Evolutionary conservation across 2,888 invertebrate species (phyloP).

Genomic region (Mythimna loreyi): DNA sequence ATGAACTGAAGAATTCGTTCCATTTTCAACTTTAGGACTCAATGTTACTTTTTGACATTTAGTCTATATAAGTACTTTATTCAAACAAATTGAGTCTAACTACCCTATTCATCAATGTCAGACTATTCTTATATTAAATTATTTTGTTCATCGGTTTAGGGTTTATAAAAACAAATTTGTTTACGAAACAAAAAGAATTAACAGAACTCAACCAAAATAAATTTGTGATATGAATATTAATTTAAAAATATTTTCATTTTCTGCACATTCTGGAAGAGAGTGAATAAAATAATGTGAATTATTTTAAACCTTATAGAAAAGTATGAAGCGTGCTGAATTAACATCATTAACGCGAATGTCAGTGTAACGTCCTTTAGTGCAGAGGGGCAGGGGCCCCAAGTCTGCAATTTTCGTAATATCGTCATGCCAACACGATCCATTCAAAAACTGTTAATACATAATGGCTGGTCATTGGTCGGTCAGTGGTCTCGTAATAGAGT

Average conservation of each 20-base stretch:
- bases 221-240: too few species aligned
- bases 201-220: neutral
- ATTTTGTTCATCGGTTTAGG: neutral
- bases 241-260: neutral
- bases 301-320: neutral
- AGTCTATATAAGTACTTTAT: too few species aligned
- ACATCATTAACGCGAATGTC: slow-evolving; percentile 5
- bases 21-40: too few species aligned
- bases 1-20: too few species aligned
- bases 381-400: too few species aligned
- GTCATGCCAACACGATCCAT: too few species aligned
- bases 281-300: slow-evolving; percentile 1
- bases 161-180: neutral
- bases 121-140: neutral
- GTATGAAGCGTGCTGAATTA: slow-evolving; percentile 8
- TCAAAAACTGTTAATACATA: too few species aligned
- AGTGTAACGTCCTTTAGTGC: neutral
- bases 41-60: too few species aligned
- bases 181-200: neutral
- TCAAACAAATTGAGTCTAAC: too few species aligned
- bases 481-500: too few species aligned
- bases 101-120: slow-evolving; percentile 16
- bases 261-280: neutral
- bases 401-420: too few species aligned
- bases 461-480: too few species aligned